phyloP scores from a whole-genome alignment of 2,797 vertebrate genomes.

The Hypotaenidia philippensis region DNA sequence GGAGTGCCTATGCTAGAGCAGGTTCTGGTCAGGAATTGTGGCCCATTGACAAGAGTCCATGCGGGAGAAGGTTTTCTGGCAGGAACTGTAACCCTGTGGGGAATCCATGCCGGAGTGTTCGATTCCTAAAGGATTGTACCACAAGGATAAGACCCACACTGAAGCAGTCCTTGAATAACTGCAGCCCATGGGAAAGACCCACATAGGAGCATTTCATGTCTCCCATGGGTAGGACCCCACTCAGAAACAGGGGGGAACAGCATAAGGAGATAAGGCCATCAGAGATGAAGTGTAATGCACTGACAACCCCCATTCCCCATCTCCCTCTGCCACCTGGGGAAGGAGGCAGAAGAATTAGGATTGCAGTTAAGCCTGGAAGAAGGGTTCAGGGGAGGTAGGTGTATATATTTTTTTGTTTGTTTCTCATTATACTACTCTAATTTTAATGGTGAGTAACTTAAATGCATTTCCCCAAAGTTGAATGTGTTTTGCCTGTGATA shows the following conservation, averaged over 20 bases:
- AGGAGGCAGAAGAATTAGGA: neutral
- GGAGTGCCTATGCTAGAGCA: neutral
- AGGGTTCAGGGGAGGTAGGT: fast-evolving
- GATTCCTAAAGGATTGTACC: neutral
- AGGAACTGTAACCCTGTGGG: neutral
- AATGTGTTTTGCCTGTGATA: fast-evolving
- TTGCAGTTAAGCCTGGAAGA: neutral
- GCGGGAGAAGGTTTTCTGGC: neutral
- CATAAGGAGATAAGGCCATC: neutral
- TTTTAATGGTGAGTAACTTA: neutral
- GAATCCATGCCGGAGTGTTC: neutral
- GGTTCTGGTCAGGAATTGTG: fast-evolving
- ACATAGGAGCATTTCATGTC: neutral
- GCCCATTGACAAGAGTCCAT: neutral
- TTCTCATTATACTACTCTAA: neutral
- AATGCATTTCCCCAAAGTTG: neutral
- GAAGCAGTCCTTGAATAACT: neutral
- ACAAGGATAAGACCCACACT: neutral
- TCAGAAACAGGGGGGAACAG: neutral
- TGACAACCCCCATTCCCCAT: neutral
- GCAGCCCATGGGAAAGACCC: neutral
- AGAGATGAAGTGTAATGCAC: neutral
- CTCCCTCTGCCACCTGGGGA: no score
- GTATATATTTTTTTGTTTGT: neutral
- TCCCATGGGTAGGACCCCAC: neutral